Conservation (phyloP, 2,113 vertebrate genomes). For the Cyprinus carpio region DNA sequence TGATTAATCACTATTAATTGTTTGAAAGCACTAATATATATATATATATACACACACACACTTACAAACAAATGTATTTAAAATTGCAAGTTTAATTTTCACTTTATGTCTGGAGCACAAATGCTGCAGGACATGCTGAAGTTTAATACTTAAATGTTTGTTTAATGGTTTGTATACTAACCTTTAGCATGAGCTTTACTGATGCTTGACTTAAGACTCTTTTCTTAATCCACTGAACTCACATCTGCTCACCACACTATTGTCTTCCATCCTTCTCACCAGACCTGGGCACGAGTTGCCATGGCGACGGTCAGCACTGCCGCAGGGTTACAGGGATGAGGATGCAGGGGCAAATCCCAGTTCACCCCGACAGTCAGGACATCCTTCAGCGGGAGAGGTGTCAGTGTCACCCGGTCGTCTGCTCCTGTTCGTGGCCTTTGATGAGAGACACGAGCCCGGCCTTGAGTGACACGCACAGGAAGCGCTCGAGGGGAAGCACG, state of each 20-base stretch:
- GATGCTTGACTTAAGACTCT: background rate
- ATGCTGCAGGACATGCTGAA: background rate
- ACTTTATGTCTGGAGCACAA: no score
- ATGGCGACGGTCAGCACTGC: background rate
- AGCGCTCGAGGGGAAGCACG: background rate
- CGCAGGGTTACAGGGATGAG: constrained; percentile 6
- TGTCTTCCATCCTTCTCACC: background rate
- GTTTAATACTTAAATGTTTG: background rate
- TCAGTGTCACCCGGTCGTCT: background rate
- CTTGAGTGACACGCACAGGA: background rate
- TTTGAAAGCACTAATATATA: no score
- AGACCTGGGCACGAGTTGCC: background rate
- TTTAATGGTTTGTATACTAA: background rate
- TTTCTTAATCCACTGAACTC: background rate
- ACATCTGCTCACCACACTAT: background rate
- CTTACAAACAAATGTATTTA: no score
- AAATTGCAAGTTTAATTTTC: no score
- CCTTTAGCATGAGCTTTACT: background rate
- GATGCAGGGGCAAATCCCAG: background rate
- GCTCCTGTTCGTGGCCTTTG: background rate
- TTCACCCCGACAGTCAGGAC: background rate
- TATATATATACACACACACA: no score
- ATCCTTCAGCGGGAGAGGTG: background rate
- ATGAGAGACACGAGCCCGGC: background rate
- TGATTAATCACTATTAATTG: no score